Percentiles rank a stretch among this genome's conserved stretches.
phyloP scores from a whole-genome alignment of 2,888 invertebrate genomes.

The Heliconius charithonia region DNA sequence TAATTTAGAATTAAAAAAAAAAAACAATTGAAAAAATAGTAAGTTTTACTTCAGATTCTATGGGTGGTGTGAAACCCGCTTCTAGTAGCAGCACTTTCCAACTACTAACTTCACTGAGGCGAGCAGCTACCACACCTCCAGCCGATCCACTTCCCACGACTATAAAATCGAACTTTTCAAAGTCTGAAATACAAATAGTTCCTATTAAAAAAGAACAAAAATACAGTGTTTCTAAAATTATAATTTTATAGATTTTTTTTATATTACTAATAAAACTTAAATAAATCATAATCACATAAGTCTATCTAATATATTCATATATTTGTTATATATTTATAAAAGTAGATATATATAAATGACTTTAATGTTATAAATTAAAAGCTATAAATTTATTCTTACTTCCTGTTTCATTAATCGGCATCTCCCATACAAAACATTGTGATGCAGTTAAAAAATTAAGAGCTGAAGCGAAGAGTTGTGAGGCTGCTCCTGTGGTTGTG shows the following conservation, averaged over 20 bases:
- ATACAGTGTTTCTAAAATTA: not conserved
- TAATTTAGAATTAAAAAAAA: no score
- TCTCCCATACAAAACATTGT: conserved; percentile 48
- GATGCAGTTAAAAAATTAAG: conserved; percentile 54
- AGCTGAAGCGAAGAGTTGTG: conserved; percentile 52
- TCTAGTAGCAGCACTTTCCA: conserved; percentile 58
- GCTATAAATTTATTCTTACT: conserved; percentile 8
- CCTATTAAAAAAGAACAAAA: no score
- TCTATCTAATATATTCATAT: no score
- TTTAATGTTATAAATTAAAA: no score
- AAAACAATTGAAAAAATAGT: not conserved
- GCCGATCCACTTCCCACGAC: conserved; percentile 59
- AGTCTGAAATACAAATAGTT: conserved; percentile 48
- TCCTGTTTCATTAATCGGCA: not conserved
- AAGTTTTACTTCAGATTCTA: conserved; percentile 44
- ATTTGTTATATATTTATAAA: no score
- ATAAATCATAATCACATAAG: no score
- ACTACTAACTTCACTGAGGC: conserved; percentile 53
- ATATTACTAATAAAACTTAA: no score
- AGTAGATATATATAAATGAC: no score
- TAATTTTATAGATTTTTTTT: no score
- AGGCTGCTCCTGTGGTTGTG: conserved; percentile 47
- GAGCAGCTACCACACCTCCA: conserved; percentile 58
- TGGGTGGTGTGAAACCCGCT: conserved; percentile 53
- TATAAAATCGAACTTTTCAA: conserved; percentile 55